These are phyloP conservation scores for Dichetophora obliterata DNA, from an alignment of 2,888 invertebrate genomes.

Conservation along the genomic window DNA sequence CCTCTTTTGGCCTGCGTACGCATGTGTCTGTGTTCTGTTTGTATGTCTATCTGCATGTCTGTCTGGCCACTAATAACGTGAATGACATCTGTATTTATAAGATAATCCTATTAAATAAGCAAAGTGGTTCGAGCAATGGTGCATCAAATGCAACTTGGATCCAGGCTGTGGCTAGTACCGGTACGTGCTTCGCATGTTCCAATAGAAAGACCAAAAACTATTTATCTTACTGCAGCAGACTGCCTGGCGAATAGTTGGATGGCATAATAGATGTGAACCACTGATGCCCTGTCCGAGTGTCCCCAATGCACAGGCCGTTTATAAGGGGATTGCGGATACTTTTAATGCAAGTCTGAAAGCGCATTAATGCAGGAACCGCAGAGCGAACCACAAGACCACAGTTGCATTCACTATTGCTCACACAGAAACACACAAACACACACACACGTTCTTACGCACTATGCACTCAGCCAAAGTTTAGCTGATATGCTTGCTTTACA, in stretches of 20 bases:
- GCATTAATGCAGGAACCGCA: slow-evolving; percentile 15
- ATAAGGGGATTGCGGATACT: slow-evolving; percentile 2
- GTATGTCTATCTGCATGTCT: background rate
- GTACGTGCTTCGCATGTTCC: background rate
- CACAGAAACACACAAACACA: slow-evolving; percentile 20
- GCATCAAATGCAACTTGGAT: background rate
- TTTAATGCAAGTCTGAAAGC: slow-evolving; percentile 25
- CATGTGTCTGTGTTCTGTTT: background rate
- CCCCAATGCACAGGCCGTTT: background rate
- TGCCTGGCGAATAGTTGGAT: too few species aligned
- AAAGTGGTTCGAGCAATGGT: slow-evolving; percentile 22
- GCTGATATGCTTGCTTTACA: slow-evolving; percentile 7
- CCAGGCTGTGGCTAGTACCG: background rate
- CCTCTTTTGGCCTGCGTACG: background rate
- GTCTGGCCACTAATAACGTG: slow-evolving; percentile 56
- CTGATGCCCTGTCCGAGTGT: background rate
- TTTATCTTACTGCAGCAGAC: too few species aligned
- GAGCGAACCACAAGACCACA: slow-evolving; percentile 9
- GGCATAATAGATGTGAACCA: too few species aligned
- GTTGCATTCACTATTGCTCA: slow-evolving; percentile 13
- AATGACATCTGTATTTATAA: slow-evolving; percentile 66
- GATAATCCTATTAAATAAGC: slow-evolving; percentile 68
- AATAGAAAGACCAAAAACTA: too few species aligned
- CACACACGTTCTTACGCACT: slow-evolving; percentile 37
- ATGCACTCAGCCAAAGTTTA: background rate